Percentiles rank a stretch among this genome's conserved stretches.
phyloP scores from a whole-genome alignment of 2,797 vertebrate genomes.

The Acrossocheilus fasciatus region DNA sequence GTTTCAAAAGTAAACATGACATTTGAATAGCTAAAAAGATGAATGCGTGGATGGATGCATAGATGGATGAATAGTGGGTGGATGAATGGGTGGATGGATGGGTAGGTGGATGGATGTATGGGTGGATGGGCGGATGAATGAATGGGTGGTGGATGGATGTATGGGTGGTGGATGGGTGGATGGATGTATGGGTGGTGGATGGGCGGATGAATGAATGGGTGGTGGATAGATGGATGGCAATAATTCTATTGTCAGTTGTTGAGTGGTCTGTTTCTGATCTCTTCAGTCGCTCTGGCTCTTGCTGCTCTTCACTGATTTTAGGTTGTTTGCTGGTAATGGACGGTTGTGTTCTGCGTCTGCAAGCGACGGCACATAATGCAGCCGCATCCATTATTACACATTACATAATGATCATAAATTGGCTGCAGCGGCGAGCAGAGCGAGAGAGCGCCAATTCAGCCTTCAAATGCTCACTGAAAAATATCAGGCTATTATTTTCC shows the following conservation, averaged over 20 bases:
- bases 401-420: constrained; percentile 65
- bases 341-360: neutral
- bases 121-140: no score
- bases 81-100: no score
- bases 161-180: no score
- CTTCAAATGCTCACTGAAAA: neutral
- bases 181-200: no score
- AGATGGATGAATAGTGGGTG: no score
- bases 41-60: no score
- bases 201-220: no score
- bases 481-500: neutral
- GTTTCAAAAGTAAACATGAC: neutral
- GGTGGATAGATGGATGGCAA: neutral
- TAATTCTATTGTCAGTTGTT: neutral
- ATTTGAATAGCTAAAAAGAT: no score
- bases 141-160: no score
- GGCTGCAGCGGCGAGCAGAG: neutral
- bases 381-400: constrained; percentile 70
- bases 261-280: neutral
- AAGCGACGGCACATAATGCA: constrained; percentile 64
- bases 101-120: no score
- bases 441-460: neutral
- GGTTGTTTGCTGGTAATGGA: constrained; percentile 63
- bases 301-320: constrained; percentile 65
- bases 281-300: neutral